phyloP scores from a whole-genome alignment of 2,888 invertebrate genomes.

The Prostheceraeus crozeri region DNA sequence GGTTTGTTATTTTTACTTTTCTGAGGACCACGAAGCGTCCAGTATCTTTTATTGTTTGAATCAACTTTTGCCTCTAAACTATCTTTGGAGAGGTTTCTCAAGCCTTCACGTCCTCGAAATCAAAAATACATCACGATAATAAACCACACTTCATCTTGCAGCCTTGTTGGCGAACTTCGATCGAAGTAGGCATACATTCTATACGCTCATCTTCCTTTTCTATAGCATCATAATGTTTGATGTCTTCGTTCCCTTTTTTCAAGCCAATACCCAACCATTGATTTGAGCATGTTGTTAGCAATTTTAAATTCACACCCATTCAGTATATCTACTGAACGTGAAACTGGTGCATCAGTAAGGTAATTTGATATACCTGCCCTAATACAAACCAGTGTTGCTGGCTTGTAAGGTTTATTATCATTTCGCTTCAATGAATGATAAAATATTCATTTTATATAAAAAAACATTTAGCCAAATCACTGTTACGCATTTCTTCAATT shows the following conservation, averaged over 20 bases:
- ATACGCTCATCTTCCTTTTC: slow-evolving; percentile 18
- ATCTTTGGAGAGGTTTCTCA: slow-evolving; percentile 1
- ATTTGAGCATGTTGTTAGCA: slow-evolving; percentile 25
- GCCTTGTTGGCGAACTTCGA: slow-evolving; percentile 18
- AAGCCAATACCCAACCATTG: slow-evolving; percentile 25
- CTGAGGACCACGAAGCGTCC: slow-evolving; percentile 1
- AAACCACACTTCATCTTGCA: slow-evolving; percentile 27
- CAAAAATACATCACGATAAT: slow-evolving; percentile 8
- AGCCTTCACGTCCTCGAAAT: slow-evolving; percentile 6
- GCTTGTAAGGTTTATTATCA: slow-evolving; percentile 2
- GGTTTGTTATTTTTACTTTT: slow-evolving; percentile 1
- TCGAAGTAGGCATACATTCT: slow-evolving; percentile 26
- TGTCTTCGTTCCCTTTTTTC: slow-evolving; percentile 20
- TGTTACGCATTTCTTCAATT: too few species aligned
- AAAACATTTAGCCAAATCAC: slow-evolving; percentile 22
- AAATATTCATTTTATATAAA: too few species aligned
- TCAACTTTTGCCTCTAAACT: slow-evolving; percentile 13
- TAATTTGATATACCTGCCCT: slow-evolving; percentile 5
- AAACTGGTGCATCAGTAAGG: slow-evolving; percentile 24
- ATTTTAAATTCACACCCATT: slow-evolving; percentile 16
- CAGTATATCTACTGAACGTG: slow-evolving; percentile 11
- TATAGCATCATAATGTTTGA: slow-evolving; percentile 9
- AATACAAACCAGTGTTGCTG: neutral
- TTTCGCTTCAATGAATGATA: slow-evolving; percentile 26
- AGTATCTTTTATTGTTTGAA: slow-evolving; percentile 3